phyloP scores from a whole-genome alignment of 2,113 vertebrate species.

The Alosa alosa region DNA sequence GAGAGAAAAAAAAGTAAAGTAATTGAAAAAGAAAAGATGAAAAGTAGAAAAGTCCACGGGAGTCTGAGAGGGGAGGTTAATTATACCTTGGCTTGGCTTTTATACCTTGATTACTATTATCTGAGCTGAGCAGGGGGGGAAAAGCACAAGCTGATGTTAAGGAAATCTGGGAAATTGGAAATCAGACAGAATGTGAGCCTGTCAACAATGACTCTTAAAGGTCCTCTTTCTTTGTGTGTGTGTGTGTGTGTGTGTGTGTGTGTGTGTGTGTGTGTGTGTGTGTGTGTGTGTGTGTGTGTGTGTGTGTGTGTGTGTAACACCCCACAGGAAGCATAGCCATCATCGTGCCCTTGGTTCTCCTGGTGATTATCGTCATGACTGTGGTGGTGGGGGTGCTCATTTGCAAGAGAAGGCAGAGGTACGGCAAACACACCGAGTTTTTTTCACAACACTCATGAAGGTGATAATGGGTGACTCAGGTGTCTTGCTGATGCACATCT shows the following conservation, averaged over 20 bases:
- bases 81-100: not conserved
- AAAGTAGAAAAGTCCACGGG: not conserved
- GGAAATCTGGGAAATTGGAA: not conserved
- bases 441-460: not conserved
- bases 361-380: constrained; percentile 80
- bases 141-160: not conserved
- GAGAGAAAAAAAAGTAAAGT: not conserved
- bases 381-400: constrained; percentile 82
- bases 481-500: not conserved
- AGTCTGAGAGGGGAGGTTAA: not conserved
- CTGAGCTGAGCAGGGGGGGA: not conserved
- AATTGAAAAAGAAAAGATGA: not conserved
- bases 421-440: constrained; percentile 62
- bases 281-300: constrained; percentile 8
- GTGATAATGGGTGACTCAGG: not conserved
- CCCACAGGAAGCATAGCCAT: constrained; percentile 82
- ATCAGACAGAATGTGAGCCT: not conserved
- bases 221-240: not conserved
- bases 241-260: not conserved
- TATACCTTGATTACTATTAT: not conserved
- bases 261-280: not conserved
- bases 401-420: constrained; percentile 84
- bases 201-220: not conserved
- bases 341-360: constrained; percentile 81
- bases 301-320: not conserved